These are phyloP conservation scores for Arrhamphus sclerolepis DNA, from an alignment of 2,797 vertebrate genomes.

Conservation along the genomic window DNA sequence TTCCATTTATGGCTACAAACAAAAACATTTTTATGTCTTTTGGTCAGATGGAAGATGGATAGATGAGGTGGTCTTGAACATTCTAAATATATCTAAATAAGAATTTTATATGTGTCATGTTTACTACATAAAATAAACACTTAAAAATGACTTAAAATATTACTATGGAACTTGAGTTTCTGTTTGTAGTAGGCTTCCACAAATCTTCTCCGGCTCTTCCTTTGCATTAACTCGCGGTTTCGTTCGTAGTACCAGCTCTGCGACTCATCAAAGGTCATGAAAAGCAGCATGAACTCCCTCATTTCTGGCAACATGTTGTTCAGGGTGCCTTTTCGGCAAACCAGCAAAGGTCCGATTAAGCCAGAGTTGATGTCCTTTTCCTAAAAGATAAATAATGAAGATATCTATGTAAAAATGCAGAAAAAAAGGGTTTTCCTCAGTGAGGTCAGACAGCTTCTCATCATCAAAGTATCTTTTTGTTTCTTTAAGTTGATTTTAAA, in stretches of 20 bases:
- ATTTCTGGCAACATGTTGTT: constrained; percentile 39
- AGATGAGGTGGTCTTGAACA: not conserved
- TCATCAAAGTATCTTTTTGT: too few species aligned
- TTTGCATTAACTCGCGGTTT: constrained; percentile 71
- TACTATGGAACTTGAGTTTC: constrained; percentile 89
- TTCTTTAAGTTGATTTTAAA: too few species aligned
- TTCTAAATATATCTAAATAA: not conserved
- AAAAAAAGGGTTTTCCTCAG: too few species aligned
- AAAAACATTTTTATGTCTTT: not conserved
- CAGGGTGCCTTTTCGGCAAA: constrained; percentile 87
- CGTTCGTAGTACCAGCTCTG: constrained; percentile 93
- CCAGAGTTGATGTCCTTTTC: constrained; percentile 93
- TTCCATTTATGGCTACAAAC: constrained; percentile 91
- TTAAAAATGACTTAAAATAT: not conserved
- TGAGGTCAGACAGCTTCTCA: too few species aligned
- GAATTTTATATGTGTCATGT: not conserved
- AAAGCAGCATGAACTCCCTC: constrained; percentile 89
- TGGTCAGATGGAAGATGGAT: not conserved
- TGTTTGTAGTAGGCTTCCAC: constrained; percentile 62
- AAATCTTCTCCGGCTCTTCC: constrained; percentile 53
- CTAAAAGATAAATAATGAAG: constrained; percentile 63
- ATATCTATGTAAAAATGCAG: too few species aligned
- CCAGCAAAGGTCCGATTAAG: constrained; percentile 91
- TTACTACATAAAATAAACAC: not conserved
- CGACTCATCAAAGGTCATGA: constrained; percentile 95